A percentile compares a stretch with the other conserved stretches of the same genome.
These are phyloP conservation scores for Aricia artaxerxes DNA, from an alignment of 2,888 invertebrate species.

Conservation along the genomic window DNA sequence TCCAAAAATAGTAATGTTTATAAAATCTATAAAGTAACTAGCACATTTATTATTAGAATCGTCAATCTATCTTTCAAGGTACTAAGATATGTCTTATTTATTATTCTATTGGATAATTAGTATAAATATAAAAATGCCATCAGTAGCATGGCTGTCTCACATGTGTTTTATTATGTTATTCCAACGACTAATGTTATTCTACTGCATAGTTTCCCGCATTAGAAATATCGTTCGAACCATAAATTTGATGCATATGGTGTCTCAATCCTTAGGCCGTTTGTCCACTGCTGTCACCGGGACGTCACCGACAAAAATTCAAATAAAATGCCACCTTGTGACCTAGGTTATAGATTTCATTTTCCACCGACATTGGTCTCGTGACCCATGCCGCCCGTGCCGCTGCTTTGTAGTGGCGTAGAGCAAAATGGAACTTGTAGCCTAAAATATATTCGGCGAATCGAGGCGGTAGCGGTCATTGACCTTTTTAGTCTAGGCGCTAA, in stretches of 20 bases:
- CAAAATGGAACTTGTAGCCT: too few species aligned
- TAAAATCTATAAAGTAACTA: neutral
- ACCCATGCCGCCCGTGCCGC: too few species aligned
- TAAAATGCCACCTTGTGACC: too few species aligned
- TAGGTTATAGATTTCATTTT: too few species aligned
- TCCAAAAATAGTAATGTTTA: neutral
- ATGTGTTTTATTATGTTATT: constrained; percentile 67
- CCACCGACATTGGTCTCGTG: too few species aligned
- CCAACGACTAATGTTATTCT: constrained; percentile 48
- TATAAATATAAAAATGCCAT: constrained; percentile 48
- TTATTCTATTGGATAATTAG: constrained; percentile 6
- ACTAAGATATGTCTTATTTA: neutral
- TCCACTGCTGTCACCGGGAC: too few species aligned
- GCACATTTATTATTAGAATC: neutral
- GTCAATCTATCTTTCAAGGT: neutral
- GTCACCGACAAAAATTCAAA: too few species aligned
- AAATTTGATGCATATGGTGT: constrained; percentile 64
- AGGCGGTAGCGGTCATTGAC: too few species aligned
- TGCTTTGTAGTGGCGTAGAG: too few species aligned
- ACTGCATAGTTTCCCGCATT: constrained; percentile 55
- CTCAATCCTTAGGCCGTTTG: constrained; percentile 41
- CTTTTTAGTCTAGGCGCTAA: too few species aligned
- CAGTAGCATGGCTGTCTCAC: constrained; percentile 48
- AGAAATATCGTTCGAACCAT: constrained; percentile 72
- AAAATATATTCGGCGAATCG: too few species aligned